Evolutionary conservation across 92 coral and sea anemone genomes (phyloP).

Genomic region (Actinernus sp.): DNA sequence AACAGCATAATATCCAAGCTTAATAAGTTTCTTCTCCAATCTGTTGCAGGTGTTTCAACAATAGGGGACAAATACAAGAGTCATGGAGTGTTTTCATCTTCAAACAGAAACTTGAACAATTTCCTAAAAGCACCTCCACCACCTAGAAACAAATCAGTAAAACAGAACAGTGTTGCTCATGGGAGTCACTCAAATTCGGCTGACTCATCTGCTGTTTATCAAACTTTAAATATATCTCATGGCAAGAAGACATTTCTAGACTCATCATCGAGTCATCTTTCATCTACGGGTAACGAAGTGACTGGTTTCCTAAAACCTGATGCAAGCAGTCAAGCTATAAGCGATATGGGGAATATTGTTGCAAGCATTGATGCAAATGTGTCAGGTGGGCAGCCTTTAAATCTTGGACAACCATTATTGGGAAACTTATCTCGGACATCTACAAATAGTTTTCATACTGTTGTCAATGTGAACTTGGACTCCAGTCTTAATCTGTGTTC

Average conservation of each 20-base stretch:
- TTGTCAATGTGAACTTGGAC: conserved; percentile 59
- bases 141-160: conserved; percentile 78
- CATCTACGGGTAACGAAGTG: conserved; percentile 23
- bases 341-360: conserved; percentile 90
- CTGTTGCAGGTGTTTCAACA: conserved; percentile 58
- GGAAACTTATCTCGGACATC: conserved; percentile 34
- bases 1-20: no score
- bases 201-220: conserved; percentile 29
- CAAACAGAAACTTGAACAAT: conserved; percentile 69
- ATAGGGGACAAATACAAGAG: conserved; percentile 70
- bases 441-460: conserved; percentile 36
- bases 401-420: conserved; percentile 46
- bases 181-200: conserved; percentile 15
- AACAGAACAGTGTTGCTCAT: conserved; percentile 65
- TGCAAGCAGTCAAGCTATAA: conserved; percentile 90
- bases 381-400: conserved; percentile 73
- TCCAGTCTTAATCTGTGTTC: conserved; percentile 82
- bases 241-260: conserved; percentile 69
- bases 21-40: no score
- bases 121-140: conserved; percentile 93
- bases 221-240: conserved; percentile 29
- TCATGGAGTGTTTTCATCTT: conserved; percentile 22
- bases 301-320: conserved; percentile 77
- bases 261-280: conserved; percentile 34
- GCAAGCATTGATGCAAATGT: conserved; percentile 87